Conservation (phyloP, 2,113 vertebrate species). For the human (Homo sapiens) region GRCh38 chr6:79805001-79805500, state of each 20-base stretch:
- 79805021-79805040: neutral
- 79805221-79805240: neutral
- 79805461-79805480: neutral
- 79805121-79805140: neutral
- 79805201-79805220: neutral
- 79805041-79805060: neutral
- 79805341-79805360: neutral
- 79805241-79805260: neutral
- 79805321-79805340: neutral
- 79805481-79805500: neutral
- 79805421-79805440: neutral
- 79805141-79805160: neutral
- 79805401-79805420: neutral
- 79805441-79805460: neutral
- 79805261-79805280: neutral
- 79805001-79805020: neutral
- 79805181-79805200: neutral
- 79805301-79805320: neutral
- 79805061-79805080: neutral
- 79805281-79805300: neutral
- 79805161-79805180: neutral
- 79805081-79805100: neutral
- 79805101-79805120: neutral
- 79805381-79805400: neutral
- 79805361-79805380: neutral